Evolutionary conservation across 2,797 vertebrate species (phyloP), one percentile per base, ranked within the genome.

Genomic region (Megalops cyprinoides): DNA sequence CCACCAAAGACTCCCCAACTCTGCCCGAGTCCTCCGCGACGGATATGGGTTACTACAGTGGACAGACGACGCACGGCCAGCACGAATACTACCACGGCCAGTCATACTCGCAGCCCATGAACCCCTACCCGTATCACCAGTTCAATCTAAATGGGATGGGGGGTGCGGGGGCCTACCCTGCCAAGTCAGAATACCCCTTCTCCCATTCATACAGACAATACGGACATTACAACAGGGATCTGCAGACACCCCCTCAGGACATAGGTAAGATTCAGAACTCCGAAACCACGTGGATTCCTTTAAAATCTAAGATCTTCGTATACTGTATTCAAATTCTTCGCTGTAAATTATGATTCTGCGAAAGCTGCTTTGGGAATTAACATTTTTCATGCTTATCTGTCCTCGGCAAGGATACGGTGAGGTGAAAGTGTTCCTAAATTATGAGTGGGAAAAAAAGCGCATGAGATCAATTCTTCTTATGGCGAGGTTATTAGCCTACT

Each of bases 11-110:
- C 91, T 98, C 98, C 2, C 97, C 98, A 20, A 99, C 98, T 2
- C 93, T 98, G 18, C 98, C 98, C 0, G 98, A 99, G 91, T 98
- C 97, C 2, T 96, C 97, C 0, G 96, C 98, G 88, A 99, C 98
- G 55, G 98, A 99, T 82, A 93, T 98, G 95, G 97, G 97, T 89
- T 99, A 97, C 93, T 99, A 98, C 93, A 98, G 95, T 85, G 92
- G 94, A 34, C 95, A 96, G 62, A 86, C 93, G 82, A 82, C 88
- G 48, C 92, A 93, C 79, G 86, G 93, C 82, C 97, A 98, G 67
- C 97, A 98, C 73, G 98, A 99, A 79, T 99, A 96, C 81, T 99
- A 96, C 83, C 93, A 97, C 62, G 91, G 92, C 39, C 96, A 96
- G 79, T 82, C 94, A 39, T 97, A 97, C 84, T 93, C 95, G 76